Percentiles rank a stretch among this genome's conserved stretches.
phyloP scores from a whole-genome alignment of 2,888 invertebrate genomes.

The Empis stercorea region DNA sequence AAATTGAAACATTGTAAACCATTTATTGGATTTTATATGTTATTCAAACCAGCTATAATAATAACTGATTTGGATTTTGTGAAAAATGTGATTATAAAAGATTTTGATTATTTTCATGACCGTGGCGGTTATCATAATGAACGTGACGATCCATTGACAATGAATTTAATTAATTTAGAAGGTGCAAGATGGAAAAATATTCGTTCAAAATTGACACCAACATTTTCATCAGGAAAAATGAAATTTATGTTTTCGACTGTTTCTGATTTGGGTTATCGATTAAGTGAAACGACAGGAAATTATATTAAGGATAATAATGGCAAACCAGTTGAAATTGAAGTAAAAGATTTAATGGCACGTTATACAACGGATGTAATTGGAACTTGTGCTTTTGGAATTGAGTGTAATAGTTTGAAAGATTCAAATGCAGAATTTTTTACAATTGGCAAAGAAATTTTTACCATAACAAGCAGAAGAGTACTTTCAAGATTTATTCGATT shows the following conservation, averaged over 20 bases:
- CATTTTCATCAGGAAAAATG: conserved; percentile 39
- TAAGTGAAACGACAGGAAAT: conserved; percentile 12
- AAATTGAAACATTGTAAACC: conserved; percentile 16
- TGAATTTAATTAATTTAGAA: conserved; percentile 26
- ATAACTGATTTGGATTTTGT: conserved; percentile 26
- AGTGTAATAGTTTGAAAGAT: conserved; percentile 35
- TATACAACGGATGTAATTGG: conserved; percentile 41
- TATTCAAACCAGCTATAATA: conserved; percentile 18
- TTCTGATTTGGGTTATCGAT: conserved; percentile 16
- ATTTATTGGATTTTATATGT: conserved; percentile 21
- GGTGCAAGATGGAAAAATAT: conserved; percentile 37
- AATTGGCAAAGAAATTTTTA: conserved; percentile 18
- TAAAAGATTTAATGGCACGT: conserved; percentile 34
- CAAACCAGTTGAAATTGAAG: conserved; percentile 24
- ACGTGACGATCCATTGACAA: conserved; percentile 27
- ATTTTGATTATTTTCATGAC: conserved; percentile 30
- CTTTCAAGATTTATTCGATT: conserved; percentile 9
- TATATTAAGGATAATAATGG: background rate
- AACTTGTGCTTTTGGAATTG: conserved; percentile 38
- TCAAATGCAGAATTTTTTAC: conserved; percentile 29
- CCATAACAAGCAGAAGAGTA: conserved; percentile 4
- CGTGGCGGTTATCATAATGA: conserved; percentile 26
- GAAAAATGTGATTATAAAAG: conserved; percentile 25
- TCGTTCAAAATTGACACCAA: conserved; percentile 36
- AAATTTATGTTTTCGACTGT: conserved; percentile 34